These are phyloP conservation scores for Acleris literana DNA, from an alignment of 2,888 invertebrate species.

Conservation along the genomic window DNA sequence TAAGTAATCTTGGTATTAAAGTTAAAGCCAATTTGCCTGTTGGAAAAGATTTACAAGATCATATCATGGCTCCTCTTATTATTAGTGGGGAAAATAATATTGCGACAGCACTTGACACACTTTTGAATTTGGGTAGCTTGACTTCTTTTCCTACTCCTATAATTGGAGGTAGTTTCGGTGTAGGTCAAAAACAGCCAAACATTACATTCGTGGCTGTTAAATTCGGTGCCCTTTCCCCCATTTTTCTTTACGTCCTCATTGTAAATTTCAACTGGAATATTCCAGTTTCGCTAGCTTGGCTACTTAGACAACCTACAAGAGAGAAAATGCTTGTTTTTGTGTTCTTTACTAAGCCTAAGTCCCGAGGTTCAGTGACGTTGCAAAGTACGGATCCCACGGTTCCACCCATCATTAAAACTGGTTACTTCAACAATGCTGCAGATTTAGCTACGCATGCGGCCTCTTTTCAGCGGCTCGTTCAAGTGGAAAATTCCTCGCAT, in stretches of 20 bases:
- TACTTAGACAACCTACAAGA: conserved; percentile 3
- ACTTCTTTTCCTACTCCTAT: conserved; percentile 14
- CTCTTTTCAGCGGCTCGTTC: conserved; percentile 1
- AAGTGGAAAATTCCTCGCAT: conserved; percentile 5
- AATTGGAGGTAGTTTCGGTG: not conserved
- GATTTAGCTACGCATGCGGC: conserved; percentile 23
- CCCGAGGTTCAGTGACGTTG: conserved; percentile 27
- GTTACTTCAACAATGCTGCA: conserved; percentile 15
- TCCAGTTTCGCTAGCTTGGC: not conserved
- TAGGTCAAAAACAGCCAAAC: not conserved
- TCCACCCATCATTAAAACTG: conserved; percentile 24
- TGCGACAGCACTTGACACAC: conserved; percentile 7
- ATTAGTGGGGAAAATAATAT: conserved; percentile 14
- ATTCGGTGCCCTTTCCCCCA: conserved; percentile 13
- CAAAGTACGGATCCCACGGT: conserved; percentile 17
- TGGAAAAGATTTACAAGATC: conserved; percentile 25
- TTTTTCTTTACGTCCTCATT: conserved; percentile 15
- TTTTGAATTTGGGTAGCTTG: not conserved
- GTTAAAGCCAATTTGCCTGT: conserved; percentile 30
- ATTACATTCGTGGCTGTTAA: conserved; percentile 1
- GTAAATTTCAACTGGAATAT: conserved; percentile 27
- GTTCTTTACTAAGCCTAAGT: conserved; percentile 9
- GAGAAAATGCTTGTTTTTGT: conserved; percentile 16
- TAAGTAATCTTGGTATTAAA: conserved; percentile 13
- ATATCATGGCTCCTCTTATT: conserved; percentile 15